These are phyloP conservation scores for Caerostris darwini DNA, from an alignment of 1,140 invertebrate species.

Conservation along the genomic window DNA sequence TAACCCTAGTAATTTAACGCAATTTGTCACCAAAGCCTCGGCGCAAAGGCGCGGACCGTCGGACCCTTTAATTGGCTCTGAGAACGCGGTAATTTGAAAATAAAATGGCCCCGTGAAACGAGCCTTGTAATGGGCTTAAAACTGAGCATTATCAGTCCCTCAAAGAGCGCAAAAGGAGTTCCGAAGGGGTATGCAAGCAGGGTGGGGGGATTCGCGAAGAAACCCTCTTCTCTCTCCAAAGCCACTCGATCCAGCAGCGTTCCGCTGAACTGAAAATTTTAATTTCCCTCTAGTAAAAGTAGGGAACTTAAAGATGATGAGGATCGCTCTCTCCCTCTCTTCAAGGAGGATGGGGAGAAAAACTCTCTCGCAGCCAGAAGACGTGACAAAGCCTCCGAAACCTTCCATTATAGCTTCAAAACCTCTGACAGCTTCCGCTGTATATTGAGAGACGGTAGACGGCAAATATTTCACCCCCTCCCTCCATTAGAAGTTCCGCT, in stretches of 20 bases:
- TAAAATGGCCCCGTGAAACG: slow-evolving; percentile 78
- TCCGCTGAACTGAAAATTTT: slow-evolving; percentile 75
- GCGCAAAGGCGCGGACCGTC: slow-evolving; percentile 75
- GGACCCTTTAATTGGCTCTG: slow-evolving; percentile 77
- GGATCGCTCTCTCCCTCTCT: background rate
- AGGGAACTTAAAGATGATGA: slow-evolving; percentile 74
- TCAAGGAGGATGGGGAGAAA: background rate
- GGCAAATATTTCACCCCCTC: slow-evolving; percentile 48
- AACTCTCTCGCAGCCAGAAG: slow-evolving; percentile 11
- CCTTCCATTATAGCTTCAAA: slow-evolving; percentile 70
- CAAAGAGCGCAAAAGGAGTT: slow-evolving; percentile 76
- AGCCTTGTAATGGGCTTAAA: slow-evolving; percentile 78
- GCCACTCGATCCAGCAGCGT: slow-evolving; percentile 63
- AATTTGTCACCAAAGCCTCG: slow-evolving; percentile 77
- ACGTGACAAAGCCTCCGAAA: background rate
- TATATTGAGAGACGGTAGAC: slow-evolving; percentile 55
- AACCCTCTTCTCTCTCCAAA: slow-evolving; percentile 14
- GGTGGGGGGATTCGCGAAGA: no score
- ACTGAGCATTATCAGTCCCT: slow-evolving; percentile 77
- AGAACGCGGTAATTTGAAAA: slow-evolving; percentile 78
- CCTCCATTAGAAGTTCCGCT: slow-evolving; percentile 50
- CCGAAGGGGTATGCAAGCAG: background rate
- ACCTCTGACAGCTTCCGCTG: slow-evolving; percentile 23
- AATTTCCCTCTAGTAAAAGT: slow-evolving; percentile 75
- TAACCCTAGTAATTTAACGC: slow-evolving; percentile 78